Evolutionary conservation across 2,888 invertebrate genomes (phyloP).

Genomic region (Barypeithes pellucidus): DNA sequence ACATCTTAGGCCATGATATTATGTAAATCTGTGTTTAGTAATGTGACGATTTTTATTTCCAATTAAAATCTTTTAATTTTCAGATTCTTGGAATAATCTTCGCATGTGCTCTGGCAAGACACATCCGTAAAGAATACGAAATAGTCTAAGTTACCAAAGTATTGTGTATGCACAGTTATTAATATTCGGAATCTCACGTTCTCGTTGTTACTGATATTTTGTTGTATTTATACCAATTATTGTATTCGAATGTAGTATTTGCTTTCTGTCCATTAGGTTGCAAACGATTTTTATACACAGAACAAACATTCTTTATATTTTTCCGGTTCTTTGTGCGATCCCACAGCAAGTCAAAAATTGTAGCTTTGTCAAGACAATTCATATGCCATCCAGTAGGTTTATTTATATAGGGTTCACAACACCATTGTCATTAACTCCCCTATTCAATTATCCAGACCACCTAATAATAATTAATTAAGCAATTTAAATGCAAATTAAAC

Average conservation of each 20-base stretch:
- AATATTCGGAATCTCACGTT: constrained; percentile 25
- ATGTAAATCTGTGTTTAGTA: too few species aligned
- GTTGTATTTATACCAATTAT: constrained; percentile 16
- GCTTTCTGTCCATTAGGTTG: neutral
- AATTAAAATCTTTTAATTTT: constrained; percentile 61
- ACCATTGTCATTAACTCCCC: too few species aligned
- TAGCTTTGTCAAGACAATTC: too few species aligned
- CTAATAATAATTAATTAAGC: too few species aligned
- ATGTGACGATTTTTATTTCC: neutral
- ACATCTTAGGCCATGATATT: too few species aligned
- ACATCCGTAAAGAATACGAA: constrained; percentile 94
- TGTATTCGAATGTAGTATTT: constrained; percentile 14
- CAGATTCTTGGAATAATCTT: constrained; percentile 92
- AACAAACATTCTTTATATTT: too few species aligned
- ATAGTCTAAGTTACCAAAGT: constrained; percentile 70
- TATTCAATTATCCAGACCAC: too few species aligned
- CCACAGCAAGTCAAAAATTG: too few species aligned
- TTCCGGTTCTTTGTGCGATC: too few species aligned
- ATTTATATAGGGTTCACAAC: too few species aligned
- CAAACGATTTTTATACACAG: constrained; percentile 35
- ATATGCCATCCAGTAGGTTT: too few species aligned
- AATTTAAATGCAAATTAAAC: too few species aligned
- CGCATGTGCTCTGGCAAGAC: constrained; percentile 93
- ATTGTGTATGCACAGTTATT: constrained; percentile 29
- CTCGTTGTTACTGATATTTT: constrained; percentile 34